These are phyloP conservation scores for Danio rerio DNA, from an alignment of 2,113 vertebrate species.

Conservation along the genomic window GRCz12tu NC_133184.1:54591001-54591500, in stretches of 20 bases:
- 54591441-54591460: too few species aligned
- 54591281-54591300: conserved; percentile 59
- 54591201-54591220: conserved; percentile 22
- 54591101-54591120: conserved; percentile 18
- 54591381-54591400: not conserved
- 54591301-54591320: too few species aligned
- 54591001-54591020: conserved; percentile 28
- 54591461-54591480: too few species aligned
- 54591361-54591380: not conserved
- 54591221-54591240: conserved; percentile 38
- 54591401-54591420: not conserved
- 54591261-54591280: conserved; percentile 57
- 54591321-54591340: too few species aligned
- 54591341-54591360: not conserved
- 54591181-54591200: not conserved
- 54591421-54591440: too few species aligned
- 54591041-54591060: conserved; percentile 42
- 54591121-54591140: conserved; percentile 15
- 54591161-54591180: not conserved
- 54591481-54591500: too few species aligned
- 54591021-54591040: conserved; percentile 52
- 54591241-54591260: conserved; percentile 56
- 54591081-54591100: conserved; percentile 42
- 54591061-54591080: conserved; percentile 30
- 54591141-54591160: conserved; percentile 14